Base-by-base conservation (phyloP, 2,888 invertebrate genomes). In the Parelbella ahira region DNA sequence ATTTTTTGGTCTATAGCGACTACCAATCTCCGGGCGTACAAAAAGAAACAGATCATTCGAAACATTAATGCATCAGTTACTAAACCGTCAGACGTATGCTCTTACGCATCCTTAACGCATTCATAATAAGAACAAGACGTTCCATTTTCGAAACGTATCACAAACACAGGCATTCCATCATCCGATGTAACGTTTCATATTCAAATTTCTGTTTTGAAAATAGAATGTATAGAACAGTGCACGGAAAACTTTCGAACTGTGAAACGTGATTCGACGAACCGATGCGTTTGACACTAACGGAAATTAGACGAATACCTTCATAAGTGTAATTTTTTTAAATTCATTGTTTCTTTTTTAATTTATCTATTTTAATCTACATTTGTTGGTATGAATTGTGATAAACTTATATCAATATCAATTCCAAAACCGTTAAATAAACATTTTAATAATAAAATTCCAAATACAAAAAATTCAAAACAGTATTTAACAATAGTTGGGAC, bases 31-130 rank as follows among this genome's bases (percentile, higher is more conserved):
- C 81, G 78, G 74, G 76, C 76, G 75, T 63, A 74, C 63, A 77
- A 76, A 79, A 77, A 79, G 68, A 68, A 66, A 62, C 60, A 70
- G 69, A 75, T 74, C 75, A 76, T 78, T 79, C 70, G 72, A 70
- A 59, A 74, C 77, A 83, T 84, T 83, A 84, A 87, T 84, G 86
- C 86, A 83, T 83, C 82, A 79, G 80, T 81, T 81, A 84, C 84
- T 84, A 86, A 87, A 84, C 81, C 84, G 78, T 78, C 79, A 68
- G 80, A 72, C 75, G 79, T 64, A 82, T 84, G 84, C 84, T 65
- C 80, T 69, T 65, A 78, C 76, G 83, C 83, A 83, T 84, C 84
- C 83, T 82, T 80, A 74, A 69, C 76, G 74, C 75, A 80, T 79
- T 81, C 80, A 78, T 74, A 82, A 81, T 78, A 82, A 81, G 77